Evolutionary conservation across 2,797 vertebrate species (phyloP), one percentile per base, ranked within the genome.

Genomic region (Anas acuta): DNA sequence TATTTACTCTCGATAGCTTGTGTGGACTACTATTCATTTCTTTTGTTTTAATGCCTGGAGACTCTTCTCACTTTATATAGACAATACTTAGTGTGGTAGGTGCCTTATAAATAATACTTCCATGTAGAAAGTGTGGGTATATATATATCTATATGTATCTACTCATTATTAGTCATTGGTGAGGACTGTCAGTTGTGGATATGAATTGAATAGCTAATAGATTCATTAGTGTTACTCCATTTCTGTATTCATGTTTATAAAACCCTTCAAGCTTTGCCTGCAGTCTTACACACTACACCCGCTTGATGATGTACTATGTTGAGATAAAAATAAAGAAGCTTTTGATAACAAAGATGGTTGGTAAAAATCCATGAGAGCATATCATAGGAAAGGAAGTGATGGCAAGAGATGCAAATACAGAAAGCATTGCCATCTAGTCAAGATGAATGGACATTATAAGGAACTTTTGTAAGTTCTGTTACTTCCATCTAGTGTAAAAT

Each of bases 121-220:
- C 8, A 2, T 8, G 2, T 1, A 28, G 32, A 84, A n/a, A 12
- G 37, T 58, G 1, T 45, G 12, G 33, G 2, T 39, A 0, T 33
- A 13, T 28, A 6, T 30, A 9, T 75, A 4, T 37, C 37, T 37
- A n/a, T 57, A 49, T 53, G 41, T 45, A 45, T 19, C 43, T 45
- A 45, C 43, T 45, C 43, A 20, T 43, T 60, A 25, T 3, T 72
- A 58, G n/a, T 62, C 25, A 1, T 25, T 25, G 53, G 5, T 28
- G 67, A 62, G 28, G 18, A 16, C 11, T 49, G 6, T 53, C 35
- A 10, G 20, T 45, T 62, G 58, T 70, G 64, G 28, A 4, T 77
- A 56, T 91, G 65, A 80, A 91, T 9, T 9, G 25, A 28, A 22
- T 53, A 37, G 7, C 10, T 37, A 33, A 67, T 62, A 41, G 37